A percentile compares a stretch with the other conserved stretches of the same genome.
Evolutionary conservation across 2,888 invertebrate species (phyloP).

Genomic region (Drosophila algonquin): DNA sequence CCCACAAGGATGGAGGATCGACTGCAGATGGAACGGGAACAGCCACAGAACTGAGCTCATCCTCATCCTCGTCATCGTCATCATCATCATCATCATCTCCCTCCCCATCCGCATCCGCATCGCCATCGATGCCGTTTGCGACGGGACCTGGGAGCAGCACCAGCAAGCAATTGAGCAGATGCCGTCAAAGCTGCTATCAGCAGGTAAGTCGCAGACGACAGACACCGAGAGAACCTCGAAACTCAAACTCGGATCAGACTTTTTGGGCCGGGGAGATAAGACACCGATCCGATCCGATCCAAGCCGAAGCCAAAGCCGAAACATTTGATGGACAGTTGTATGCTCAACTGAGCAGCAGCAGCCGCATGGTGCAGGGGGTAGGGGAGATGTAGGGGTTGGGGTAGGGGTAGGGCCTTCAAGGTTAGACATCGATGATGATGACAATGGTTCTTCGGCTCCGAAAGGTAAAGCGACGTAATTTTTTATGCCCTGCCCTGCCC

Average conservation of each 20-base stretch:
- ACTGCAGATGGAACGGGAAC: conserved; percentile 23
- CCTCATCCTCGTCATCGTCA: conserved; percentile 32
- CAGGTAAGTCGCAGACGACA: conserved; percentile 68
- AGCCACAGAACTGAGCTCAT: conserved; percentile 42
- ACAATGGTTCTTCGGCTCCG: conserved; percentile 27
- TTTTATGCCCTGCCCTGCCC: conserved; percentile 54
- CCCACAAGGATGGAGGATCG: conserved; percentile 32
- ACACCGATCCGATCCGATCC: conserved; percentile 29
- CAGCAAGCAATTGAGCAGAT: conserved; percentile 82
- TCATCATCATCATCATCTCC: conserved; percentile 24
- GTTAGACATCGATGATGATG: conserved; percentile 38
- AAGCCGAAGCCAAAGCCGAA: conserved; percentile 28
- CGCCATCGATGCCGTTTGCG: background rate
- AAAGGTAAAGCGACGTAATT: conserved; percentile 34
- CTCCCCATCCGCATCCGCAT: conserved; percentile 39
- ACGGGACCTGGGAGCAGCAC: conserved; percentile 20
- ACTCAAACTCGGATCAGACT: conserved; percentile 5
- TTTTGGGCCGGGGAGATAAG: conserved; percentile 28
- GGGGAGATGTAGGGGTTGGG: conserved; percentile 4
- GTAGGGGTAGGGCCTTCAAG: conserved; percentile 28
- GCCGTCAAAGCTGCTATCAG: conserved; percentile 83
- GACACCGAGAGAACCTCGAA: conserved; percentile 4
- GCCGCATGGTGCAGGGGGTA: background rate
- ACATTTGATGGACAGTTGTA: conserved; percentile 71
- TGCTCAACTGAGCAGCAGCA: conserved; percentile 46